Evolutionary conservation across 2,113 vertebrate genomes (phyloP), one percentile per base, ranked within the genome.

Genomic region (Brevimyrus niger): DNA sequence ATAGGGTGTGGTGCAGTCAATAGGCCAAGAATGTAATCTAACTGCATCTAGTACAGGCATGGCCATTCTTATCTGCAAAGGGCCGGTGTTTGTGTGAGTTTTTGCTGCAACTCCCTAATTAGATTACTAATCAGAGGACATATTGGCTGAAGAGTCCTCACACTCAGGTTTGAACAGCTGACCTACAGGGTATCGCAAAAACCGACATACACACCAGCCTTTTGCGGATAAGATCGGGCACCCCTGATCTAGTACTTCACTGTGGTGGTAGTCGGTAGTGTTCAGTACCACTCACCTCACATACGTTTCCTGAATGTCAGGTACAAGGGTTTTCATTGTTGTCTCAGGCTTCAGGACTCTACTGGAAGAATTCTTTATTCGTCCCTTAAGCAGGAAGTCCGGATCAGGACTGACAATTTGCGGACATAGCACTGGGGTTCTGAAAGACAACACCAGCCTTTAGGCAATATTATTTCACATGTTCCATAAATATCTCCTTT

Each of bases 301-400:
- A 2, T 98, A 96, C 87, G 99, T 97, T 93, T 99, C 98, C 93
- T 99, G 98, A 92, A 99, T 98, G 92, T 99, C 98, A 0, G 98
- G 98, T 73, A 98, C 96, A 92, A 99, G 97, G 87, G 96, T 94
- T 86, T 94, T 97, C 90, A 95, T 96, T 58, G 94, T 93, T 83
- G 94, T 95, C 88, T 96, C 96, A 0, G 92, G 91, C 27, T 95
- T 95, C 0, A 94, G 44, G 0, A 55, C 89, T 27, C 50, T 38
- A 15, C 58, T 94, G 0, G 96, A 96, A 73, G 94, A 92, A 92
- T 96, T 97, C 95, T 97, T 98, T 89, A 95, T 93, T 61, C 97
- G 97, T 48, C 95, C 94, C 3, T 97, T 97, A 31, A 94, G 94
- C 58, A 91, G 91, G 0, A 95, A 94, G 88, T 99, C 98, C 0